Evolutionary conservation across 2,797 vertebrate genomes (phyloP).

Genomic region (Fistularia commersonii): DNA sequence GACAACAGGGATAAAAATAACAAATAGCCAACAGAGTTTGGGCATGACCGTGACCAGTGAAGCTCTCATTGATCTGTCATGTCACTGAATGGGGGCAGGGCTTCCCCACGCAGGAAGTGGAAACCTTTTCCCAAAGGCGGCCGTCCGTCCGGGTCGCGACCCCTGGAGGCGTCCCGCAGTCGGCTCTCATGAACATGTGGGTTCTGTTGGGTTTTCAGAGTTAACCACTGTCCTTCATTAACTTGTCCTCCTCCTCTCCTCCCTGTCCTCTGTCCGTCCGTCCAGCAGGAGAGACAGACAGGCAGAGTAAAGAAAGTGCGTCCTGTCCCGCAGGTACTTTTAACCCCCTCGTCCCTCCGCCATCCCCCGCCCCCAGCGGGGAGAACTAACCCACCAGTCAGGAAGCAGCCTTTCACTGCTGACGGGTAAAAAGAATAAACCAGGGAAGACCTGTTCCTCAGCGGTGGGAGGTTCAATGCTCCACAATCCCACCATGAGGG

Average conservation of each 20-base stretch:
- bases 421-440: slow-evolving; percentile 18
- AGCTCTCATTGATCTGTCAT: no score
- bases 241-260: slow-evolving; percentile 9
- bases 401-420: slow-evolving; percentile 22
- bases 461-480: not conserved
- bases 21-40: no score
- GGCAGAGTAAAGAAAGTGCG: slow-evolving; percentile 83
- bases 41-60: no score
- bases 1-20: no score
- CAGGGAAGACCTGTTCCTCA: not conserved
- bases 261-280: slow-evolving; percentile 31
- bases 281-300: slow-evolving; percentile 90
- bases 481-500: not conserved
- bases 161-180: no score
- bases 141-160: no score
- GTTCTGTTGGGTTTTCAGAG: slow-evolving; percentile 17
- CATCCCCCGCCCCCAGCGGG: slow-evolving; percentile 5
- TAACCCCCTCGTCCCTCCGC: slow-evolving; percentile 22
- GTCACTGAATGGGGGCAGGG: no score
- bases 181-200: no score
- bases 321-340: slow-evolving; percentile 86
- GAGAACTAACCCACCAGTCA: slow-evolving; percentile 14
- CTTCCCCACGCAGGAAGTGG: no score
- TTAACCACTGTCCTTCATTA: slow-evolving; percentile 37
- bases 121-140: no score